Evolutionary conservation across 1,140 invertebrate genomes (phyloP), one percentile per base, ranked within the genome.

Genomic region (Cataglyphis hispanica): DNA sequence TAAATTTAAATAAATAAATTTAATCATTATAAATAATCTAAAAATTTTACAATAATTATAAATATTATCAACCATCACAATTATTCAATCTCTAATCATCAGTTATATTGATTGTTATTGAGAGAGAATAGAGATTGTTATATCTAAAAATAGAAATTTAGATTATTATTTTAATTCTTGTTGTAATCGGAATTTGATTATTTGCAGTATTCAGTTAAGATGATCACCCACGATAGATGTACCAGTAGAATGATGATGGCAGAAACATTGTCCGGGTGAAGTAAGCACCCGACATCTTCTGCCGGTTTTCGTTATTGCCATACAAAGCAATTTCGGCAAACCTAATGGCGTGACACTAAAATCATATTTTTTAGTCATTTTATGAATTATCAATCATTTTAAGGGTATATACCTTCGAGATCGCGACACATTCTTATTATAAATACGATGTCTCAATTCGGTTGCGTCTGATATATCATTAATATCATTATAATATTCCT

Each of bases 261-360:
- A 94, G 69, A 78, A 91, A 61, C 84, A 43, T 31, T 64, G 67
- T 5, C 91, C 93, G 8, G 25, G 64, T n/a, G 58, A 78, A 3
- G 91, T 64, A 5, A 60, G 25, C 19, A 84, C 37, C 3, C 93
- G 91, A 84, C 93, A 94, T 40, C 70, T 89, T 50, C 80, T 91
- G 40, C 93, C 93, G 46, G 58, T 91, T 87, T 86, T 90, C 25
- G 92, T 93, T 61, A 87, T 67, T 58, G 87, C 92, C 34, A 61
- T 64, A 66, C 92, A 93, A n/a, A 86, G n/a, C 2, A 63, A 19
- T 83, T 64, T 87, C 37, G 60, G 31, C 46, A 22, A 27, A 64
- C 1, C 19, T 8, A 43, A 78, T 6, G 78, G 78, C n/a, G 78
- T 72, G n/a, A 2, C 7, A 25, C 78, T 81, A 7, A n/a, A 81